A percentile compares a stretch with the other conserved stretches of the same genome.
phyloP scores from a whole-genome alignment of 2,888 invertebrate genomes.

The Fragum whitleyi region DNA sequence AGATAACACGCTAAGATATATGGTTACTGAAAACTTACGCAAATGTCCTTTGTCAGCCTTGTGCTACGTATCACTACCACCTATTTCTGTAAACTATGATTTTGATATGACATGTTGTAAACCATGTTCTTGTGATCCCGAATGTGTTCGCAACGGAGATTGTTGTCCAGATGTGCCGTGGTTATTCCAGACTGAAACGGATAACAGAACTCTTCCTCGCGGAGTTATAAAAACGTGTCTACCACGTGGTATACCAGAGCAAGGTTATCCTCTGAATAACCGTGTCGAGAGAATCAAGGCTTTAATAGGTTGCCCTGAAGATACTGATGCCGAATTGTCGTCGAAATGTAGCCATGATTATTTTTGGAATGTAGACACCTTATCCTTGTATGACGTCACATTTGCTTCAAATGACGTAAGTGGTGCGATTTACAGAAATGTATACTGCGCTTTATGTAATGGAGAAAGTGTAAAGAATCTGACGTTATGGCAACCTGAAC shows the following conservation, averaged over 20 bases:
- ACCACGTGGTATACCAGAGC: slow-evolving; percentile 11
- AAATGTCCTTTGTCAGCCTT: background rate
- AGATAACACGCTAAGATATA: background rate
- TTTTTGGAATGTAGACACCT: background rate
- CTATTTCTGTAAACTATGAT: background rate
- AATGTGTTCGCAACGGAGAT: background rate
- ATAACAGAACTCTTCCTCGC: no score
- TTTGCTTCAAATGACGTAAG: background rate
- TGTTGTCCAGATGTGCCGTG: slow-evolving; percentile 7
- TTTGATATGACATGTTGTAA: background rate
- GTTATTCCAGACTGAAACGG: background rate
- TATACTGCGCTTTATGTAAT: slow-evolving; percentile 8
- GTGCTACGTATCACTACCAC: background rate
- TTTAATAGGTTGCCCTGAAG: background rate
- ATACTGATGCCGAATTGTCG: background rate
- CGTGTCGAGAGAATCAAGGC: slow-evolving; percentile 9
- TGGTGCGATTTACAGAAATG: background rate
- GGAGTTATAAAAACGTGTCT: background rate
- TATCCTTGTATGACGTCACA: background rate
- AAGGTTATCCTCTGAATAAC: background rate
- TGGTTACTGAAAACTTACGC: slow-evolving; percentile 1
- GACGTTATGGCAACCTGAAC: slow-evolving; percentile 10
- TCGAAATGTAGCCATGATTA: slow-evolving; percentile 8
- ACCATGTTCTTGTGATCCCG: slow-evolving; percentile 1
- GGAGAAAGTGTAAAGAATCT: background rate